phyloP scores from a whole-genome alignment of 2,113 vertebrate genomes.

The Ariopsis seemanni region DNA sequence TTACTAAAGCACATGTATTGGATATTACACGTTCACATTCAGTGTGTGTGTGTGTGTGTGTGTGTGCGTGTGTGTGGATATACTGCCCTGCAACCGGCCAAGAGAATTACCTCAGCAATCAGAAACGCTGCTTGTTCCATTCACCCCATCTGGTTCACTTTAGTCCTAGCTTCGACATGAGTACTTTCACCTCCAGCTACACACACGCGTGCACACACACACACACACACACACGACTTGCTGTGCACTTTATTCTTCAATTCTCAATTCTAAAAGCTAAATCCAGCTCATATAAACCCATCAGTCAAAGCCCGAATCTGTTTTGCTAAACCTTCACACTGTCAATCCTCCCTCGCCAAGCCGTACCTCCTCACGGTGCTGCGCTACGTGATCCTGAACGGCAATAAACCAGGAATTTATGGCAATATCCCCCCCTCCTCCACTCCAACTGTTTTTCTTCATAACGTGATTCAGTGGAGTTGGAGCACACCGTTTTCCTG shows the following conservation, averaged over 20 bases:
- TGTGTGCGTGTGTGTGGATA: constrained; percentile 38
- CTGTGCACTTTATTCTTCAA: constrained; percentile 56
- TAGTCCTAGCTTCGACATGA: constrained; percentile 67
- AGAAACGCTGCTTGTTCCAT: constrained; percentile 66
- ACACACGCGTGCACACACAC: constrained; percentile 40
- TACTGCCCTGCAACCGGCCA: constrained; percentile 52
- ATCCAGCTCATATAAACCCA: constrained; percentile 54
- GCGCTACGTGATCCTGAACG: constrained; percentile 56
- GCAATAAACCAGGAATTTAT: constrained; percentile 59
- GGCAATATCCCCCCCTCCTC: constrained; percentile 40
- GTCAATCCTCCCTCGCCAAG: constrained; percentile 47
- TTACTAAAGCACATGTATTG: not conserved
- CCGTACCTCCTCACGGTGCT: constrained; percentile 27
- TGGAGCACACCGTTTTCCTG: constrained; percentile 21
- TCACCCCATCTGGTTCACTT: constrained; percentile 76
- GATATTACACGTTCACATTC: not conserved
- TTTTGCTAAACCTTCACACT: constrained; percentile 25
- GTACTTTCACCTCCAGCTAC: constrained; percentile 58
- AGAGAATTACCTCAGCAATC: constrained; percentile 65
- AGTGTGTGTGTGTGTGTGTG: constrained; percentile 28
- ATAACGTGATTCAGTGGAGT: constrained; percentile 47
- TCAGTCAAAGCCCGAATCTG: constrained; percentile 51
- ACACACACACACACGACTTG: constrained; percentile 19
- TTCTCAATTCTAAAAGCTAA: constrained; percentile 59
- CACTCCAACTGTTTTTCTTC: constrained; percentile 47